Percentiles rank a stretch among this genome's conserved stretches.
Evolutionary conservation across 2,797 vertebrate genomes (phyloP).

Genomic region (Galaxias olidus): DNA sequence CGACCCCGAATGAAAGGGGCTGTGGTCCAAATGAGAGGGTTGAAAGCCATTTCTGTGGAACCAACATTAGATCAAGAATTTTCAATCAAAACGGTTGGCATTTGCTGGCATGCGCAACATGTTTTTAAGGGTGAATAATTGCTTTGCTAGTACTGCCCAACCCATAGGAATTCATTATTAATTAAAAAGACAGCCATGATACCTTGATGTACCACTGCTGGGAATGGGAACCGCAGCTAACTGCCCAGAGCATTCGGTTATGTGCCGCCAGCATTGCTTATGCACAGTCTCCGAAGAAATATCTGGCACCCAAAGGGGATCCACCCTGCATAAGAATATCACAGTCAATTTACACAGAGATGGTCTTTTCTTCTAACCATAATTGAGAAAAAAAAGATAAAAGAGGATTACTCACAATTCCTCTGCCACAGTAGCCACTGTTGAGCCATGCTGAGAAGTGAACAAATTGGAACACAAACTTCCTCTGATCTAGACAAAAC

Average conservation of each 20-base stretch:
- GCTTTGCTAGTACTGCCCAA: too few relatives aligned
- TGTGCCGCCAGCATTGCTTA: conserved; percentile 79
- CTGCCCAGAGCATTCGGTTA: conserved; percentile 73
- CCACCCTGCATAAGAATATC: conserved; percentile 73
- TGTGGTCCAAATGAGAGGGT: conserved; percentile 46
- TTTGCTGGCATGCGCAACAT: too few relatives aligned
- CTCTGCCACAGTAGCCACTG: conserved; percentile 50
- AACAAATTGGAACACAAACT: conserved; percentile 64
- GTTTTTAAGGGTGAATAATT: too few relatives aligned
- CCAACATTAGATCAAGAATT: neutral
- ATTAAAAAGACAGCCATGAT: conserved; percentile 15
- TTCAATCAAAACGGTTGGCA: too few relatives aligned
- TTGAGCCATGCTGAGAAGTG: conserved; percentile 45
- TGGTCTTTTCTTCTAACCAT: neutral
- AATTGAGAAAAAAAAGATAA: too few relatives aligned
- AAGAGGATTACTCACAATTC: conserved; percentile 64
- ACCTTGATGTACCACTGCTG: conserved; percentile 73
- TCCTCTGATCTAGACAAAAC: conserved; percentile 60
- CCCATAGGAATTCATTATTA: neutral
- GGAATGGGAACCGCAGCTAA: conserved; percentile 70
- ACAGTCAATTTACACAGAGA: neutral
- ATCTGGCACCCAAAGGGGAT: conserved; percentile 76
- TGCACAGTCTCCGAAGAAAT: conserved; percentile 65
- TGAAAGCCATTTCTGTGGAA: conserved; percentile 53
- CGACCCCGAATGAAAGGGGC: conserved; percentile 68